These are phyloP conservation scores for Leptinotarsa rubiginosa DNA, from an alignment of 2,888 invertebrate species.

Conservation along the genomic window DNA sequence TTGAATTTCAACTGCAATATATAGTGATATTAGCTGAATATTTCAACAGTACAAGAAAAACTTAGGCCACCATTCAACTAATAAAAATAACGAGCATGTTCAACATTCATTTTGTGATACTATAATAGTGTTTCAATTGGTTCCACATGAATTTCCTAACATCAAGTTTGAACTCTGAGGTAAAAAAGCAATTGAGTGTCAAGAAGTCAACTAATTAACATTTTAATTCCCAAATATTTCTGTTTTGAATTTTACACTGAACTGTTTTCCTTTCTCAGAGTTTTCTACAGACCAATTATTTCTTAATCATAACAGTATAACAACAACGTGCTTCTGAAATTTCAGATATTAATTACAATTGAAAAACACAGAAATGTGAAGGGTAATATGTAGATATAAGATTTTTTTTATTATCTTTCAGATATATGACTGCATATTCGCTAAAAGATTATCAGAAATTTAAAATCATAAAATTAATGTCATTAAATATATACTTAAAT, in stretches of 20 bases:
- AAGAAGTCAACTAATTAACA: neutral
- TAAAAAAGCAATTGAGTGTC: neutral
- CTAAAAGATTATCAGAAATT: neutral
- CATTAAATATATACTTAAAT: neutral
- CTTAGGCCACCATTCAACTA: slow-evolving; percentile 4
- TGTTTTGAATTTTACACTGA: neutral
- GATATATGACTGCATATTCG: neutral
- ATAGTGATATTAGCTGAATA: neutral
- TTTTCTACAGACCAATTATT: slow-evolving; percentile 1
- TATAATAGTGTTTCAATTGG: neutral
- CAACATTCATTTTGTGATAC: slow-evolving; percentile 1
- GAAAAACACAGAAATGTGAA: neutral
- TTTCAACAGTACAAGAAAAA: neutral
- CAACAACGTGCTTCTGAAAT: neutral
- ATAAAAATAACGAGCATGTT: neutral
- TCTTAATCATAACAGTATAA: slow-evolving; percentile 8
- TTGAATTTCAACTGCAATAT: neutral
- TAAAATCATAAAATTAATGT: neutral
- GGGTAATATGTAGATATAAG: neutral
- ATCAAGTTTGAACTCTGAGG: neutral
- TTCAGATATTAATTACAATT: neutral
- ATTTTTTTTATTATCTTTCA: neutral
- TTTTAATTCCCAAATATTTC: neutral
- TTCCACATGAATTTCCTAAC: neutral
- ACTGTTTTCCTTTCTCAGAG: neutral